A percentile compares a stretch with the other conserved stretches of the same genome.
Conservation (phyloP, 2,113 vertebrate genomes). For the Apodemus speciosus region DNA sequence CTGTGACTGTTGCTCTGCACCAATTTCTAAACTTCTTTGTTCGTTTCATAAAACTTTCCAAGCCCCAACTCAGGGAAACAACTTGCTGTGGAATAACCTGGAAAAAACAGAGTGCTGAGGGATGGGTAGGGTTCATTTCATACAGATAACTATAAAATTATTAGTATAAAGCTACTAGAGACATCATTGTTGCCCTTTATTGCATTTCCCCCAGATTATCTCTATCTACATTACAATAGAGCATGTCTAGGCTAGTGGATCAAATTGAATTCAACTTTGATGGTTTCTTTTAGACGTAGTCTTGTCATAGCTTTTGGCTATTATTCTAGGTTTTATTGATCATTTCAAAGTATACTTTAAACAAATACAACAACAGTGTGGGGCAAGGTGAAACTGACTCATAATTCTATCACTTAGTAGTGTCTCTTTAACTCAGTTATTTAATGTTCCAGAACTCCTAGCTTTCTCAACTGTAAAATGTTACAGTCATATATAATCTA, state of each 20-base stretch:
- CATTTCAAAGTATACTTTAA: constrained; percentile 54
- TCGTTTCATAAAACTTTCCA: constrained; percentile 54
- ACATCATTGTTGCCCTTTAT: neutral
- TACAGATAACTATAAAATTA: neutral
- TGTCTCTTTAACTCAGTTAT: constrained; percentile 4
- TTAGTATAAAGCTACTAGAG: neutral
- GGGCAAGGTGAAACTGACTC: constrained; percentile 2
- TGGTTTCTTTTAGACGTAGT: constrained; percentile 44
- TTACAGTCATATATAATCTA: neutral
- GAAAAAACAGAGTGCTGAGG: neutral
- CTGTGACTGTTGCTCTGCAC: constrained; percentile 73
- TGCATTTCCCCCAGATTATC: neutral
- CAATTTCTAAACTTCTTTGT: constrained; percentile 10
- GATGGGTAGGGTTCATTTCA: neutral
- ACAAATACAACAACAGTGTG: neutral
- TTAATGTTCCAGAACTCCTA: neutral
- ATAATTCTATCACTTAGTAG: constrained; percentile 27
- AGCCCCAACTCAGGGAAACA: constrained; percentile 9
- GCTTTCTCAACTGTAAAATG: neutral
- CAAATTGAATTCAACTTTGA: constrained; percentile 43
- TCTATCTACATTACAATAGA: constrained; percentile 3
- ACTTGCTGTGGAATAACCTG: neutral
- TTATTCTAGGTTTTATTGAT: constrained; percentile 45
- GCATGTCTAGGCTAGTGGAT: constrained; percentile 24
- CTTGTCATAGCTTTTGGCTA: neutral